A percentile compares a stretch with the other conserved stretches of the same genome.
phyloP scores from a whole-genome alignment of 2,113 vertebrate species.

The Onychostoma macrolepis region DNA sequence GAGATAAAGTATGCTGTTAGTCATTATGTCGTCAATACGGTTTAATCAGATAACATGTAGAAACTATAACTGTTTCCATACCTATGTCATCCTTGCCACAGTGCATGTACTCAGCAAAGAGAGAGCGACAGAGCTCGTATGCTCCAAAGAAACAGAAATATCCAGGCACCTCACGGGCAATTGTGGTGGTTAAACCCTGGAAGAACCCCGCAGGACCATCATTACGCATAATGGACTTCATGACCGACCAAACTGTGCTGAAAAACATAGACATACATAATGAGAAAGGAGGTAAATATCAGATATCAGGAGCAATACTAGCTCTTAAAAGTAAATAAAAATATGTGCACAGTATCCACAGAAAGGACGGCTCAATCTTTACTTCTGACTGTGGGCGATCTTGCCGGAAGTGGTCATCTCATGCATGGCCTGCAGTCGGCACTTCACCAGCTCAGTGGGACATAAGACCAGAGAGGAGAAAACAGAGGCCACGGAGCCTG shows the following conservation, averaged over 20 bases:
- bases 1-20: background rate
- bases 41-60: background rate
- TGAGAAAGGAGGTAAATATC: background rate
- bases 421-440: constrained; percentile 93
- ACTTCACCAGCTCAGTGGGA: constrained; percentile 95
- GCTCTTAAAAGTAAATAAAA: background rate
- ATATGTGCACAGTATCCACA: too few species aligned
- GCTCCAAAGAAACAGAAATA: constrained; percentile 98
- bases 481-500: constrained; percentile 90
- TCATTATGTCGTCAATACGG: background rate
- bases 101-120: constrained; percentile 82
- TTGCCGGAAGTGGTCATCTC: constrained; percentile 90
- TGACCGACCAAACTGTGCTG: constrained; percentile 93
- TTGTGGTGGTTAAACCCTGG: constrained; percentile 88
- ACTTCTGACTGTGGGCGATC: constrained; percentile 86
- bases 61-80: constrained; percentile 61
- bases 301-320: background rate
- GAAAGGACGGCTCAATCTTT: constrained; percentile 59
- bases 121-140: constrained; percentile 87
- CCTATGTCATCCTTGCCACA: constrained; percentile 92
- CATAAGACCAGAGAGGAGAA: constrained; percentile 93
- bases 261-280: constrained; percentile 23
- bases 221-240: constrained; percentile 85
- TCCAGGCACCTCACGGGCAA: constrained; percentile 92
- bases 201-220: constrained; percentile 91